Evolutionary conservation across 2,113 vertebrate species (phyloP), one percentile per base, ranked within the genome.

Genomic region (Rhagologus leucostigma): DNA sequence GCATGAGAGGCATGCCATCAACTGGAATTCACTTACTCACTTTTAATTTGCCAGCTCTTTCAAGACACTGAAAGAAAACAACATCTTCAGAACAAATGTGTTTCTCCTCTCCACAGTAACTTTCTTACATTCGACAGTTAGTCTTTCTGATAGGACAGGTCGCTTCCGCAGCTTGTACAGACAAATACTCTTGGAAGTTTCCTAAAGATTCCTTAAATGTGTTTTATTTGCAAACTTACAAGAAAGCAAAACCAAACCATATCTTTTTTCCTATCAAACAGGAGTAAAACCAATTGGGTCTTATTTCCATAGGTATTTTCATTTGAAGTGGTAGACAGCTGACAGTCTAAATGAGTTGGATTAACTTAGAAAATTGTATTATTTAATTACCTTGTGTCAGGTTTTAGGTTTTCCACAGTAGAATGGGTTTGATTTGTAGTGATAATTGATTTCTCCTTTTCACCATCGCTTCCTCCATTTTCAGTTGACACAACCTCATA

Each of bases 351-450:
- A 68, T 68, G 33, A 73, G 26, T 35, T 32, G 17, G 16, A 73
- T 71, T 81, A 89, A 64, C 3, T 79, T 69, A 60, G 16, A 70
- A 82, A 89, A 81, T 67, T 1, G 26, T 37, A 56, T 80, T 60
- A 79, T 44, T 82, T 59, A 53, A 83, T 97, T 98, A 99, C 99
- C 98, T 99, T 98, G 99, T 99, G 89, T 99, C 98, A 93, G 99
- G 99, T 96, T 98, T 99, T 84, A 99, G 98, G 94, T 99, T 99
- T 98, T 99, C 99, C 96, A 99, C 99, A 3, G 99, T 98, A 77
- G 99, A 99, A 96, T 99, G 99, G 6, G 99, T 99, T 97, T 99
- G 99, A 97, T 99, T 99, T 94, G 99, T 99, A 84, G 98, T 98
- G 97, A 99, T 96, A 91, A 99, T 83, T 8, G 98, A 99, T 77